Base-by-base conservation (phyloP, 2,797 vertebrate genomes). In the Tangara arthus region DNA sequence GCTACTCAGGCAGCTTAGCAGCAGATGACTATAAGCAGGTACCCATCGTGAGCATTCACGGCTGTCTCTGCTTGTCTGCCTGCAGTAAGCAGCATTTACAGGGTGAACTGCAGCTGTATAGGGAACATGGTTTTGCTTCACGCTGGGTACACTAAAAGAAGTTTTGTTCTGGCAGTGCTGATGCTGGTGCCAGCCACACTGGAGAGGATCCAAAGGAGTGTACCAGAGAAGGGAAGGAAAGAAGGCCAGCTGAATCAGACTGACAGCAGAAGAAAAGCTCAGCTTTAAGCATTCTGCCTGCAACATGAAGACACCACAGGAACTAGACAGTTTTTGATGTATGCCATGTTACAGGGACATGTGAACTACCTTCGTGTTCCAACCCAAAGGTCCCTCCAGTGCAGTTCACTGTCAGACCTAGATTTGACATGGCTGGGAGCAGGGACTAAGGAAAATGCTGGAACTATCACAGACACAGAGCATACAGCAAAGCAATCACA, bases 191-290 rank as follows among this genome's bases (percentile, higher is more conserved):
- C 87, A 93, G 85, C 56, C 76, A 47, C 0, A 1, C 69, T 89
- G 82, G 64, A 87, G 64, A 82, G 53, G 26, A 65, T 56, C 75
- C 70, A 87, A 76, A 87, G 60, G 22, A 87, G 30, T 5, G 22
- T 35, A 89, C 30, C 12, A 41, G 46, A 57, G 56, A 37, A 77
- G n/a, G 22, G 22, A 72, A 63, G 35, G 68, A 61, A 69, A 64
- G 78, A 26, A 63, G 44, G 44, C 75, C 82, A 70, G 49, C 16
- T 82, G 68, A 72, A 77, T 44, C 56, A 52, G 47, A 59, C 39
- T 44, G 60, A 59, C 22, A 50, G 73, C 70, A 85, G 34, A 63
- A 66, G 87, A 77, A 88, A 86, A 80, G 9, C 21, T 64, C 32
- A 0, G 0, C 30, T 77, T 72, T 35, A 41, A 61, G 26, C 15